Evolutionary conservation across 1,140 invertebrate genomes (phyloP), one percentile per base, ranked within the genome.

Genomic region (Popillia japonica): DNA sequence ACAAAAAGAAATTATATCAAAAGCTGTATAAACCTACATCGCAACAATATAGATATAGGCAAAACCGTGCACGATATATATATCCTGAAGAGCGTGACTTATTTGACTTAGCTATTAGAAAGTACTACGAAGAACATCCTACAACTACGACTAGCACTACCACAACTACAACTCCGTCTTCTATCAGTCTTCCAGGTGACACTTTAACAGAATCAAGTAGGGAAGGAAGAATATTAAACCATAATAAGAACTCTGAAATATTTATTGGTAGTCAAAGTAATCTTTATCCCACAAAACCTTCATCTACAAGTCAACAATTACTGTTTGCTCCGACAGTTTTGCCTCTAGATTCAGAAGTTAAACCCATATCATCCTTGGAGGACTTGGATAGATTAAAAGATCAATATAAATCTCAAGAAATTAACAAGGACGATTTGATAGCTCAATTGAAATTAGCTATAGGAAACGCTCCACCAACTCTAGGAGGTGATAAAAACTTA

Each of bases 371-470:
- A 78, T 84, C 83, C 80, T 81, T 84, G 44, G 82, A 85, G 27
- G 83, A 85, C 75, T 82, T 82, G 80, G 40, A 86, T 84, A 20
- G 86, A 84, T 77, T 86, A 23, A 82, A 85, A 76, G 83, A 82
- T 75, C 84, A 86, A 79, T 86, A 86, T 78, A 83, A 84, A 82
- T 81, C 79, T 27, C 84, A 83, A 82, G 86, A 86, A 64, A 87
- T 88, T 41, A 85, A 84, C 80, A 89, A 83, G 61, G 90, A 92
- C 41, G 90, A 93, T 78, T 87, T 94, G 22, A 82, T 94, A 23
- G 93, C 92, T 79, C 93, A 94, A 82, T 82, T 94, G 9, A 93
- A 93, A 84, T 88, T 92, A 11, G 93, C 93, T 0, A 86, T 94
- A 20, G 90, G 92, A 0, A 91, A 93, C 85, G 90, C 90, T 40